phyloP scores from a whole-genome alignment of 2,888 invertebrate genomes.

The Prenolepis imparis region DNA sequence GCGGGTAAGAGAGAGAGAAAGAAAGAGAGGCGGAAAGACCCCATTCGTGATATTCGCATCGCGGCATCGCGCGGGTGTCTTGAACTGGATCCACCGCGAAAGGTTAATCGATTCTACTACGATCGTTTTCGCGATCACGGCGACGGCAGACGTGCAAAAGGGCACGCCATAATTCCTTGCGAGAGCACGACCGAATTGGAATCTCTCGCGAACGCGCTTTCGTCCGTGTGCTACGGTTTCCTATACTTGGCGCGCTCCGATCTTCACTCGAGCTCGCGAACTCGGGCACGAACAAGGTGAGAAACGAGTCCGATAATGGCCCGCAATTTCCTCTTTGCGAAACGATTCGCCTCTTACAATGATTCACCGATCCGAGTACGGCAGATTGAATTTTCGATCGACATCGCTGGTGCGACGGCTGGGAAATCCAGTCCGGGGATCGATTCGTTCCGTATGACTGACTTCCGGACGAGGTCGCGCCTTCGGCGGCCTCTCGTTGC shows the following conservation, averaged over 20 bases:
- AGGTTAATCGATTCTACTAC: constrained; percentile 64
- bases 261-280: not conserved
- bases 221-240: constrained; percentile 65
- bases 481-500: constrained; percentile 40
- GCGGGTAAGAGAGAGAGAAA: constrained; percentile 2
- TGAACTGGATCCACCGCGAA: constrained; percentile 71
- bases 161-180: constrained; percentile 74
- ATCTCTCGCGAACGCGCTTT: constrained; percentile 71
- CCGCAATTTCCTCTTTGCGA: constrained; percentile 55
- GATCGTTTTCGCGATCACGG: constrained; percentile 45
- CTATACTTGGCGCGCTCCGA: constrained; percentile 31
- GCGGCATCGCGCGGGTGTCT: constrained; percentile 35
- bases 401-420: constrained; percentile 11
- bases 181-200: constrained; percentile 75
- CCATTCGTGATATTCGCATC: constrained; percentile 25
- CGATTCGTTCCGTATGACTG: constrained; percentile 33
- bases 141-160: constrained; percentile 70
- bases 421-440: constrained; percentile 32
- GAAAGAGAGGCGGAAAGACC: not conserved
- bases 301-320: constrained; percentile 69
- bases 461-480: constrained; percentile 31
- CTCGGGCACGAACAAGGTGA: constrained; percentile 65
- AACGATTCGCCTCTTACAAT: constrained; percentile 65
- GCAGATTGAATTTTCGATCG: constrained; percentile 72
- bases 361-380: constrained; percentile 32